phyloP scores from a whole-genome alignment of 2,797 vertebrate genomes.

The Phrynocephalus vlangalii region DNA sequence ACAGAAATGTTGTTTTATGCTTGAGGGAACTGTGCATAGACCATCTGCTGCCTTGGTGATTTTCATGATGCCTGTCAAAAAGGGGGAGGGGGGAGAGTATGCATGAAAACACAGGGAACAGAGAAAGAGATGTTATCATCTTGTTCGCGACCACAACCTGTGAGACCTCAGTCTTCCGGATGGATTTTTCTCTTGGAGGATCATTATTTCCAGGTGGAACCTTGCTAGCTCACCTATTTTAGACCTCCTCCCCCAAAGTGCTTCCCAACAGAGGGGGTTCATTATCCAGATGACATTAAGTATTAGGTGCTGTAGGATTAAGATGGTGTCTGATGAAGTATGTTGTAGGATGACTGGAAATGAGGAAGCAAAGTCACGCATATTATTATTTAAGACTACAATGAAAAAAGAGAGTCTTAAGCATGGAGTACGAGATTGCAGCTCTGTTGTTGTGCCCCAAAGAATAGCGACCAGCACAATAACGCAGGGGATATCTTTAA shows the following conservation, averaged over 20 bases:
- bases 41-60: constrained; percentile 73
- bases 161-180: constrained; percentile 17
- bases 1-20: constrained; percentile 74
- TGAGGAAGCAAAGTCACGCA: background rate
- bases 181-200: constrained; percentile 29
- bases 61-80: constrained; percentile 72
- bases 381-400: fast-evolving
- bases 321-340: constrained; percentile 15
- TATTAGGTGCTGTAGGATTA: constrained; percentile 18
- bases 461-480: background rate
- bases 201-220: constrained; percentile 25
- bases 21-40: constrained; percentile 71
- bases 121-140: constrained; percentile 28
- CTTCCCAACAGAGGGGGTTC: background rate
- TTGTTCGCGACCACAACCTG: constrained; percentile 8
- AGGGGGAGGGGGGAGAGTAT: background rate
- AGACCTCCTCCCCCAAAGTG: background rate
- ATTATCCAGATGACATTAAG: background rate
- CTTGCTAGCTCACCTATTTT: constrained; percentile 24
- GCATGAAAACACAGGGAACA: constrained; percentile 38
- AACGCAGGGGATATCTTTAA: background rate
- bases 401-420: too few species aligned
- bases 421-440: background rate
- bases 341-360: background rate
- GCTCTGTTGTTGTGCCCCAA: too few species aligned